phyloP scores from a whole-genome alignment of 2,113 vertebrate species.

The Rhea pennata region DNA sequence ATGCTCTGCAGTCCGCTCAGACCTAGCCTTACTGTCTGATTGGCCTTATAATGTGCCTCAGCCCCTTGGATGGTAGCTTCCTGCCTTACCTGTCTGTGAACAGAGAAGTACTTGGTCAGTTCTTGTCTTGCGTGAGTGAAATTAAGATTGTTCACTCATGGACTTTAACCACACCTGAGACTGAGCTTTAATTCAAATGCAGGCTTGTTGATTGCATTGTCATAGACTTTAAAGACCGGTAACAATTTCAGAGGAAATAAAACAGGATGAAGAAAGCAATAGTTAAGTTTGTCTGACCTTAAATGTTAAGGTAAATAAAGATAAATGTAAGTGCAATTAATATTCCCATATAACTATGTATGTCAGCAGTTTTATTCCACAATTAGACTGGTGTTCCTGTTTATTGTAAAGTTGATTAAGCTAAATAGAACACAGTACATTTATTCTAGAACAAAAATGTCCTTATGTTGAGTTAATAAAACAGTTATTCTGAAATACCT shows the following conservation, averaged over 20 bases:
- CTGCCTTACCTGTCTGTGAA: background rate
- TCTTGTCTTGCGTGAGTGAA: background rate
- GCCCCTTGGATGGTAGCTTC: background rate
- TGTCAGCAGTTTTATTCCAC: background rate
- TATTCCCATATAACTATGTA: background rate
- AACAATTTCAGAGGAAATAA: background rate
- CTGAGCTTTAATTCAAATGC: background rate
- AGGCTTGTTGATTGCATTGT: background rate
- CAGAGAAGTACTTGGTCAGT: background rate
- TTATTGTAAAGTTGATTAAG: slow-evolving; percentile 14
- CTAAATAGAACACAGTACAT: background rate
- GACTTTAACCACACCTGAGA: background rate
- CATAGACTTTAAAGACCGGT: background rate
- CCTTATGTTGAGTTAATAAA: background rate
- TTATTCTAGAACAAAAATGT: slow-evolving; percentile 18
- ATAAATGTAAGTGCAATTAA: background rate
- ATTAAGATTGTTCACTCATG: background rate
- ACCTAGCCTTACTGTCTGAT: background rate
- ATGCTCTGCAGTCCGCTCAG: background rate
- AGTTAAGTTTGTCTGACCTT: background rate
- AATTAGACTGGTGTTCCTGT: background rate
- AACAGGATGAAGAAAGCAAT: background rate
- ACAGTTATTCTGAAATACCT: slow-evolving; percentile 3
- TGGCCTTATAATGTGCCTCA: background rate
- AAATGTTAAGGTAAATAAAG: background rate